Evolutionary conservation across 2,797 vertebrate species (phyloP).

Genomic region (Varecia variegata): DNA sequence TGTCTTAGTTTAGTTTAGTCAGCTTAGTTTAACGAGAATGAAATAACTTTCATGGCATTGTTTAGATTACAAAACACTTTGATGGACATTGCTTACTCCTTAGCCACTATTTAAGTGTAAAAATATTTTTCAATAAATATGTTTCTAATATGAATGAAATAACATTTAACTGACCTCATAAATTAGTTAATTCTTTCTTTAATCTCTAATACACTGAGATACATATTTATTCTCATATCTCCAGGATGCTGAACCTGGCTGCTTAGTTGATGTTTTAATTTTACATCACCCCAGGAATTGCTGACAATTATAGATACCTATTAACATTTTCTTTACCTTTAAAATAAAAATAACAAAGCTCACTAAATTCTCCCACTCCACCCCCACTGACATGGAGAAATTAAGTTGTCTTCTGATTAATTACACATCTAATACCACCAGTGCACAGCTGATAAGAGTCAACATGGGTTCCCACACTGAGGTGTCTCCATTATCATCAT

Average conservation of each 20-base stretch:
- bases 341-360: slow-evolving; percentile 55
- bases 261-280: slow-evolving; percentile 36
- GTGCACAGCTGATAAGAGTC: background rate
- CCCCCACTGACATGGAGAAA: background rate
- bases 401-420: slow-evolving; percentile 61
- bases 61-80: background rate
- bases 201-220: background rate
- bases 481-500: background rate
- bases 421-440: background rate
- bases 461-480: background rate
- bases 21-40: background rate
- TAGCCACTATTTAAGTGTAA: background rate
- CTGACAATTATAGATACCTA: slow-evolving; percentile 10
- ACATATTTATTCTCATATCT: background rate
- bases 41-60: background rate
- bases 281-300: slow-evolving; percentile 48
- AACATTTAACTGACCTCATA: background rate
- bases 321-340: slow-evolving; percentile 52
- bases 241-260: background rate
- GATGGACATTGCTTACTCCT: background rate
- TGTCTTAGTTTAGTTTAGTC: background rate
- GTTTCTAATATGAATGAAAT: background rate
- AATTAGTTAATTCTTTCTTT: slow-evolving; percentile 4
- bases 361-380: background rate
- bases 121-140: background rate